Conservation (phyloP, 2,113 vertebrate genomes). For the Rhegmatorhina hoffmannsi region DNA sequence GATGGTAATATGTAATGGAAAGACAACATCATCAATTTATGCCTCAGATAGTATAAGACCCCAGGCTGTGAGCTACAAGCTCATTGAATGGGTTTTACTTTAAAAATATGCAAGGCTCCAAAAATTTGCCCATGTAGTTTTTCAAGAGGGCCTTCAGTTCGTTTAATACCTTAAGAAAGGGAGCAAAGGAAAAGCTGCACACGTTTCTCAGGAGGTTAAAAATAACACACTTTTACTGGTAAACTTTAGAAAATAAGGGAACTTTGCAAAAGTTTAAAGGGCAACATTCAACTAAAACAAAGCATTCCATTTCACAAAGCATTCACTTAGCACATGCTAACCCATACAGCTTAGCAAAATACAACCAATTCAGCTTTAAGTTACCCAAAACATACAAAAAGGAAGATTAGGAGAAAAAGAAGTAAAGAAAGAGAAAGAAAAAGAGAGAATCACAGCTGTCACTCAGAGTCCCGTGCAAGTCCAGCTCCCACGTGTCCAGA, state of each 20-base stretch:
- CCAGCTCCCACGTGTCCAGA: neutral
- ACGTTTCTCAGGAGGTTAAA: neutral
- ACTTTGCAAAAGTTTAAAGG: neutral
- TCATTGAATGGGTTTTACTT: neutral
- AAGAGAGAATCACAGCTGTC: neutral
- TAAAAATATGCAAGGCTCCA: neutral
- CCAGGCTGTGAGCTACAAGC: neutral
- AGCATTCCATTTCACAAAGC: neutral
- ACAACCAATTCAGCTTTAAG: neutral
- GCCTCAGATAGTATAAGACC: neutral
- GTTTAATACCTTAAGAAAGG: neutral
- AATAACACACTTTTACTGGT: neutral
- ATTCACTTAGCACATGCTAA: neutral
- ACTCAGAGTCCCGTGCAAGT: neutral
- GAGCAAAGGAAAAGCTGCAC: neutral
- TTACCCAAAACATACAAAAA: neutral
- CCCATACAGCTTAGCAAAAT: neutral
- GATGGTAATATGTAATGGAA: neutral
- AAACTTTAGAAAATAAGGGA: neutral
- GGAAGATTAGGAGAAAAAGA: neutral
- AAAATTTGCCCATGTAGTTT: neutral
- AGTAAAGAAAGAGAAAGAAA: neutral
- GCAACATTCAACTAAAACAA: neutral
- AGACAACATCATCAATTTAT: neutral
- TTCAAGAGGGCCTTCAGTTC: neutral